Conservation (phyloP, 2,113 vertebrate species). For the Chionodraco myersi region DNA sequence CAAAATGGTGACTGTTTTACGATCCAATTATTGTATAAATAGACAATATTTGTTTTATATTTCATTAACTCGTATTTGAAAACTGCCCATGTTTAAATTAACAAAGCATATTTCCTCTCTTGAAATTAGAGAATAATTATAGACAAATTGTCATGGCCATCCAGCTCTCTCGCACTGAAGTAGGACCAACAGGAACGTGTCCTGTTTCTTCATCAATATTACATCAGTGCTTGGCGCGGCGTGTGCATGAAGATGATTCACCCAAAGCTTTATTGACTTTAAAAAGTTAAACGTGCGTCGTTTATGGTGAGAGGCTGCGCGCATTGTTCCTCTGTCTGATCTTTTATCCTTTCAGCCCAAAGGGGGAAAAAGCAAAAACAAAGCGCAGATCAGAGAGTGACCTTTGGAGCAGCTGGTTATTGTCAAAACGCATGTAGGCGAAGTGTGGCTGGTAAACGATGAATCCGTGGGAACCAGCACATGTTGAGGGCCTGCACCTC, state of each 20-base stretch:
- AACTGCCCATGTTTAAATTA: neutral
- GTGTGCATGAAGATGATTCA: constrained; percentile 54
- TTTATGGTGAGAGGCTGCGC: constrained; percentile 4
- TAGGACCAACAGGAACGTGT: constrained; percentile 58
- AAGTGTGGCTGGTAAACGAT: constrained; percentile 34
- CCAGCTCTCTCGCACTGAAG: constrained; percentile 69
- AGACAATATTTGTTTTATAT: neutral
- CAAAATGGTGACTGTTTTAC: neutral
- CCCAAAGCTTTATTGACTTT: constrained; percentile 47
- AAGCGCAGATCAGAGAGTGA: constrained; percentile 33
- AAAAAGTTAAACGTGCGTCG: constrained; percentile 38
- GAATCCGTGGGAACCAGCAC: constrained; percentile 79
- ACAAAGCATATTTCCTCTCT: neutral
- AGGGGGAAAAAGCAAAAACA: neutral
- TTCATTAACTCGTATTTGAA: neutral
- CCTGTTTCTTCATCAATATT: constrained; percentile 83
- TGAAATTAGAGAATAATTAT: constrained; percentile 27
- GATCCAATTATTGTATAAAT: neutral
- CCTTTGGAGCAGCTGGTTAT: constrained; percentile 75
- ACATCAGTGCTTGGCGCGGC: constrained; percentile 60
- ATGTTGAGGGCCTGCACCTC: constrained; percentile 61
- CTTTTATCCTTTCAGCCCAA: neutral
- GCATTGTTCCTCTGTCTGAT: constrained; percentile 8
- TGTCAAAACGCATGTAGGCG: constrained; percentile 57
- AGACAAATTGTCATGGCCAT: constrained; percentile 77